phyloP scores from a whole-genome alignment of 1,140 invertebrate genomes.

The Homalodisca vitripennis region DNA sequence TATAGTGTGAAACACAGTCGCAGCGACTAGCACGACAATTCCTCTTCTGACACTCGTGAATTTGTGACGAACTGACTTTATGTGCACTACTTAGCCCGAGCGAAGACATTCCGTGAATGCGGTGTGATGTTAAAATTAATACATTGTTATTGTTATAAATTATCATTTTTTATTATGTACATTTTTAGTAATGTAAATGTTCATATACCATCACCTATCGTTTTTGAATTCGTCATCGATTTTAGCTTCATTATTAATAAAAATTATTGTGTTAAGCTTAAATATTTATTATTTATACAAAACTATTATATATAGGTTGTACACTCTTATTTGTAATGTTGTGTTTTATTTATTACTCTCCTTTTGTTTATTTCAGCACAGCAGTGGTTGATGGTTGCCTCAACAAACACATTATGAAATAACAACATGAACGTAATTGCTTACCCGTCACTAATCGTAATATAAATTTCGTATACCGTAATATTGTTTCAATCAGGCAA shows the following conservation, averaged over 20 bases:
- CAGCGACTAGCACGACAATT: no score
- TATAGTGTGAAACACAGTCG: neutral
- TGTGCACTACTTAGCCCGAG: no score
- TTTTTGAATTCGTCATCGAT: constrained; percentile 23
- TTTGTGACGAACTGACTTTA: no score
- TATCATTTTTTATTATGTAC: constrained; percentile 28
- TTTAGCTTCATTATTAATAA: constrained; percentile 23
- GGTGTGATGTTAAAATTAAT: no score
- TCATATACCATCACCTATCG: constrained; percentile 19
- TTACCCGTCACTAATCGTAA: no score
- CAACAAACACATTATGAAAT: no score
- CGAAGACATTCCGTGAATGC: neutral
- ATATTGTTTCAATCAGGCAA: no score
- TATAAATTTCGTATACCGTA: no score
- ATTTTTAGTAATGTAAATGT: constrained; percentile 29
- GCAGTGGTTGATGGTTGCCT: no score
- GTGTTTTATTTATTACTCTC: neutral
- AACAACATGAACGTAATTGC: no score
- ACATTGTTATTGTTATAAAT: constrained; percentile 27
- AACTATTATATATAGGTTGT: constrained; percentile 31
- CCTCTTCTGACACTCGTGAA: no score
- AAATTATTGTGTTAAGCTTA: constrained; percentile 25
- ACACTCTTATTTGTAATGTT: constrained; percentile 15
- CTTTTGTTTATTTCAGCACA: no score
- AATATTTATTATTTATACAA: constrained; percentile 31